Conservation (phyloP, 1,140 invertebrate species). For the Neodiprion lecontei region DNA sequence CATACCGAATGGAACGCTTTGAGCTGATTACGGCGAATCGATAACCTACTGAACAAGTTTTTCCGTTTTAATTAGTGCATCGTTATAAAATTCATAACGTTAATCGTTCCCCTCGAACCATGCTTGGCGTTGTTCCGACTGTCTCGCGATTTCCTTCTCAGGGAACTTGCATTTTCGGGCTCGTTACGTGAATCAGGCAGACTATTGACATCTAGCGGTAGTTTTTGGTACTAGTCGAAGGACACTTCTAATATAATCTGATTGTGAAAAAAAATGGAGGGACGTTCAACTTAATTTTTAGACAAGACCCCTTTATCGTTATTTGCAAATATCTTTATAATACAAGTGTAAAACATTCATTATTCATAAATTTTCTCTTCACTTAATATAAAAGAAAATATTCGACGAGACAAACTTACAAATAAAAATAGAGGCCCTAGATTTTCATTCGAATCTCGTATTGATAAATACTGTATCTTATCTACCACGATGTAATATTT, state of each 20-base stretch:
- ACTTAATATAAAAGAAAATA: constrained; percentile 31
- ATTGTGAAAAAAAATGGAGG: neutral
- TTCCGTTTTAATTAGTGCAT: no score
- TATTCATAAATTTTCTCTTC: constrained; percentile 28
- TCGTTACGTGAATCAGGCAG: no score
- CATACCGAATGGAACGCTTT: no score
- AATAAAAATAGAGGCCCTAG: constrained; percentile 8
- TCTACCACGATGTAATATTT: neutral
- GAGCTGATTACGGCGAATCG: no score
- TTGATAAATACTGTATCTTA: constrained; percentile 9
- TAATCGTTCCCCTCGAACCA: no score
- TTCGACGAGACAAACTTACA: constrained; percentile 18
- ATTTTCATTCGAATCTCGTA: neutral
- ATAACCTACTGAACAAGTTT: no score
- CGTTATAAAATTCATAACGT: no score
- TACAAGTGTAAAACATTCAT: constrained; percentile 45
- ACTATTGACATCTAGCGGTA: no score
- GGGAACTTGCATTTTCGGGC: no score
- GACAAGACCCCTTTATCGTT: constrained; percentile 37
- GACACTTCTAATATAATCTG: neutral
- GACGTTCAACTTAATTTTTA: constrained; percentile 17
- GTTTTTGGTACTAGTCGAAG: no score
- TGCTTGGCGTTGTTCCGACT: no score
- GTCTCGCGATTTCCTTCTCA: no score
- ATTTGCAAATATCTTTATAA: constrained; percentile 43